A percentile compares a stretch with the other conserved stretches of the same genome.
Conservation (phyloP, 2,888 invertebrate genomes). For the Cinara cedri region DNA sequence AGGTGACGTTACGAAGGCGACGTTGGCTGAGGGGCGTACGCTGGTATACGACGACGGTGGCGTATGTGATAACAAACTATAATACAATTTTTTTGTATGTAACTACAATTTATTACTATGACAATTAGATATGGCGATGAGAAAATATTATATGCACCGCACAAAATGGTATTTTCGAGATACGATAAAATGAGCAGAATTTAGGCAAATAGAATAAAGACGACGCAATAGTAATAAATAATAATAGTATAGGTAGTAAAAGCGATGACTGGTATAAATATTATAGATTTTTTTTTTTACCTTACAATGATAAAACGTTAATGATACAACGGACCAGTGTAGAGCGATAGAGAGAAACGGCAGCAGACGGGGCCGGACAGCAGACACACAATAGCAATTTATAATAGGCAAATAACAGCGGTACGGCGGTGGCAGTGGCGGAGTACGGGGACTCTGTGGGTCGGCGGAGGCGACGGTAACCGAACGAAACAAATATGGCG, state of each 20-base stretch:
- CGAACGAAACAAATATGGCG: constrained; percentile 26
- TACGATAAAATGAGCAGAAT: constrained; percentile 2
- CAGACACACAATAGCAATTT: background rate
- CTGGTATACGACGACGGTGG: background rate
- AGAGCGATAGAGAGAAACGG: background rate
- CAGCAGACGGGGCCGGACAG: constrained; percentile 4
- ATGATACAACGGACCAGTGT: constrained; percentile 17
- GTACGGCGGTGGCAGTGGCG: background rate
- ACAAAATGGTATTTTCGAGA: background rate
- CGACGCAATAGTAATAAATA: constrained; percentile 8
- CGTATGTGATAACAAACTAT: background rate
- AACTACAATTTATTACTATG: too few species aligned
- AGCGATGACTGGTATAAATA: background rate
- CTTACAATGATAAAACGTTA: constrained; percentile 25
- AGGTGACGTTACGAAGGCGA: background rate
- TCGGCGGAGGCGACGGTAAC: background rate
- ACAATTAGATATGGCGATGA: background rate
- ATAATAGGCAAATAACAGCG: constrained; percentile 6
- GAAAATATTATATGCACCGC: background rate
- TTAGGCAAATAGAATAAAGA: background rate
- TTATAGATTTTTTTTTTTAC: background rate
- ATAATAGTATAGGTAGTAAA: too few species aligned
- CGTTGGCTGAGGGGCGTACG: constrained; percentile 2
- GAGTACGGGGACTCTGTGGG: background rate
- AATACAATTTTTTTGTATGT: too few species aligned